Conservation (phyloP, 1,140 invertebrate species). For the Cephus cinctus region DNA sequence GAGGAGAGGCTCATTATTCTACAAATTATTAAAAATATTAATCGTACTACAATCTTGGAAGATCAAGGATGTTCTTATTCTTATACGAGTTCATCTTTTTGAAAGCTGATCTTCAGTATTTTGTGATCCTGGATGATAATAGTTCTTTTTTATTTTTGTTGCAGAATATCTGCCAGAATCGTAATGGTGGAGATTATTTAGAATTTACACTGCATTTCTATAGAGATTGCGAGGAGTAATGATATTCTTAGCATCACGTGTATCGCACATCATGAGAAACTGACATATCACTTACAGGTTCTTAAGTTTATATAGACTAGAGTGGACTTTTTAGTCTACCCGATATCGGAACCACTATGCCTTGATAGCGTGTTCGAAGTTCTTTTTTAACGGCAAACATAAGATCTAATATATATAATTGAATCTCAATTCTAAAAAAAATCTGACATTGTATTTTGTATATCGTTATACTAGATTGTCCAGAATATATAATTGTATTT, state of each 20-base stretch:
- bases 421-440: too few relatives aligned
- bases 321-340: too few relatives aligned
- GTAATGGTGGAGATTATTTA: slow-evolving; percentile 43
- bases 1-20: not conserved
- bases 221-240: slow-evolving; percentile 47
- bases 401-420: not conserved
- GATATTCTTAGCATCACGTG: not conserved
- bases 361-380: too few relatives aligned
- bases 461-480: too few relatives aligned
- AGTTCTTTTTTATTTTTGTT: slow-evolving; percentile 17
- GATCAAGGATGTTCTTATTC: too few relatives aligned
- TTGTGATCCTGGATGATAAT: not conserved
- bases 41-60: not conserved
- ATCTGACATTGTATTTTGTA: not conserved
- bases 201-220: slow-evolving; percentile 50
- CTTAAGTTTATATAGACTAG: too few relatives aligned
- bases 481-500: too few relatives aligned
- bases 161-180: slow-evolving; percentile 49
- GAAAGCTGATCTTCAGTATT: too few relatives aligned
- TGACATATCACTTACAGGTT: too few relatives aligned
- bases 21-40: not conserved
- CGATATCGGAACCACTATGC: too few relatives aligned
- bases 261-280: not conserved
- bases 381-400: not conserved
- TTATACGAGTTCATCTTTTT: too few relatives aligned